These are phyloP conservation scores for Hyles euphorbiae DNA, from an alignment of 1,140 invertebrate genomes.

Conservation along the genomic window DNA sequence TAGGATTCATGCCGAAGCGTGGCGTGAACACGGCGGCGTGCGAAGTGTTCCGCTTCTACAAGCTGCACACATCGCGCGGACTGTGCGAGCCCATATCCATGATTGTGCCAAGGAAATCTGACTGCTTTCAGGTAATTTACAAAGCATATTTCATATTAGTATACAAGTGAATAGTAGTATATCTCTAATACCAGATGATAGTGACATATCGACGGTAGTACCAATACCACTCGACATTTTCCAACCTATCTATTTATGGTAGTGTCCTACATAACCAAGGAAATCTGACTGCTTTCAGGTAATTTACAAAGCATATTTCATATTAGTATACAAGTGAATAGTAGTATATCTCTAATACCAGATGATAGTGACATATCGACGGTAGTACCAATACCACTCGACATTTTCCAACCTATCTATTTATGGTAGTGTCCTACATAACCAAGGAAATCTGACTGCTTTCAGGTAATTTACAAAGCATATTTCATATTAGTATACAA, in stretches of 20 bases:
- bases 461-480: conserved; percentile 60
- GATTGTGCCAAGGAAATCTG: conserved; percentile 91
- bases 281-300: conserved; percentile 80
- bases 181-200: too few species aligned
- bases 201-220: too few species aligned
- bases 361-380: too few species aligned
- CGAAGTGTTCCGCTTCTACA: conserved; percentile 95
- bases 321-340: not conserved
- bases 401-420: too few species aligned
- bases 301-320: conserved; percentile 9
- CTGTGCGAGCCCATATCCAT: conserved; percentile 94
- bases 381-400: too few species aligned
- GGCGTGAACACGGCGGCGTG: conserved; percentile 88
- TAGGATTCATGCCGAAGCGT: conserved; percentile 95
- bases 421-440: too few species aligned
- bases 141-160: not conserved
- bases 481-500: not conserved
- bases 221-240: too few species aligned
- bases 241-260: too few species aligned
- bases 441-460: conserved; percentile 84
- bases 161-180: too few species aligned
- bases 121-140: conserved; percentile 75
- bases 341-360: too few species aligned
- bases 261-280: too few species aligned
- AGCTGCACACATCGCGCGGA: conserved; percentile 90